Percentiles rank a stretch among this genome's conserved stretches.
Evolutionary conservation across 2,888 invertebrate genomes (phyloP).

Genomic region (Andricus curvator): DNA sequence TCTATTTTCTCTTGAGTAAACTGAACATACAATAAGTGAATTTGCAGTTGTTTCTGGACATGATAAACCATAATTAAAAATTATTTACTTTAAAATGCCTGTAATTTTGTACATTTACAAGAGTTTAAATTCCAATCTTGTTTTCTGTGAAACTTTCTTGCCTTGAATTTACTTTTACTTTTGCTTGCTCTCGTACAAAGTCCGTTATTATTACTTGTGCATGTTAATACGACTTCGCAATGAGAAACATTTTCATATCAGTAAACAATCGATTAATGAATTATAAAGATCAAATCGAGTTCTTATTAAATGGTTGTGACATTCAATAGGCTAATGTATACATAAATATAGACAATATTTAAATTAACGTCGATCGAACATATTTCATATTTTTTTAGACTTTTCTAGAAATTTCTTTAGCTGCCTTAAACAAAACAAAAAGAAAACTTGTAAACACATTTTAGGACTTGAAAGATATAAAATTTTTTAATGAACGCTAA

Average conservation of each 20-base stretch:
- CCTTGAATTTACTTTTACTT: constrained; percentile 38
- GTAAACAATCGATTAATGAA: not conserved
- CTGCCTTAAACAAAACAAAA: not conserved
- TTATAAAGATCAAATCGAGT: not conserved
- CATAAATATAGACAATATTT: not conserved
- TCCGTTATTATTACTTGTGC: not conserved
- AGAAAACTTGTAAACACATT: not conserved
- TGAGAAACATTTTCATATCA: constrained; percentile 26
- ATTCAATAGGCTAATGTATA: too few species aligned
- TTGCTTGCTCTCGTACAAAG: not conserved
- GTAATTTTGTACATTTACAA: not conserved
- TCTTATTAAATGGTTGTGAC: not conserved
- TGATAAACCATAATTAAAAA: not conserved
- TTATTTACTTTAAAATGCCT: not conserved
- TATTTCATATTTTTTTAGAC: not conserved
- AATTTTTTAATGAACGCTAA: too few species aligned
- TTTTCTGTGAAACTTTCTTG: constrained; percentile 8
- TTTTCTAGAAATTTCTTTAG: not conserved
- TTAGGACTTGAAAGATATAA: too few species aligned
- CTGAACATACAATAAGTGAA: too few species aligned
- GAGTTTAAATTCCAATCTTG: not conserved
- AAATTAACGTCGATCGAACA: not conserved
- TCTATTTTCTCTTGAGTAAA: not conserved
- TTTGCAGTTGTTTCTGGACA: not conserved
- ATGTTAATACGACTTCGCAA: constrained; percentile 5